Conservation (phyloP, 1,140 invertebrate genomes). For the Phymorhynchus buccinoides region DNA sequence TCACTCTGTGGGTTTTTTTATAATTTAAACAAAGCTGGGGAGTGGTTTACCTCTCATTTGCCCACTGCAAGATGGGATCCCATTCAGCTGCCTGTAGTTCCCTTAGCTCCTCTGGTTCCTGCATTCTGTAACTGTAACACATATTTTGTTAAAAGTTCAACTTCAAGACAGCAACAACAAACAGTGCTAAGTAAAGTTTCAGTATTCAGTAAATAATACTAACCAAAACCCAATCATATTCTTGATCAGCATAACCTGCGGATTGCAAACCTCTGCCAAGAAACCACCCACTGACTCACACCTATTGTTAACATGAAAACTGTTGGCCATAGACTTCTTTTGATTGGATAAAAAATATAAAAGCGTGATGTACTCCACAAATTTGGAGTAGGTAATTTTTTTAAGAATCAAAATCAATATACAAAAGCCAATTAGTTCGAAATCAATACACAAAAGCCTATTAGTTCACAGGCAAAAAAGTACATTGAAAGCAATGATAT, state of each 20-base stretch:
- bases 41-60: slow-evolving; percentile 77
- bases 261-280: neutral
- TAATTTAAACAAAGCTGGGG: neutral
- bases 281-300: neutral
- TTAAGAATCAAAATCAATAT: no score
- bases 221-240: neutral
- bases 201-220: neutral
- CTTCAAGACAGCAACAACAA: no score
- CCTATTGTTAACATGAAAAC: neutral
- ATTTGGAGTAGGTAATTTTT: no score
- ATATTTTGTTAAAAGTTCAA: neutral
- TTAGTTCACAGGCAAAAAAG: no score
- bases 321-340: no score
- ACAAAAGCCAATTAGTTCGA: no score
- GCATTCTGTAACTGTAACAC: slow-evolving; percentile 64
- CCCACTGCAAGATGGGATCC: slow-evolving; percentile 91
- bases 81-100: slow-evolving; percentile 86
- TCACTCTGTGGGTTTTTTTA: neutral
- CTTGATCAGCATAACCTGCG: neutral
- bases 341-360: no score
- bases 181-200: no score
- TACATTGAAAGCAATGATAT: no score
- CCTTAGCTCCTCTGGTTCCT: slow-evolving; percentile 76
- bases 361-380: no score
- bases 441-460: no score